A percentile compares a stretch with the other conserved stretches of the same genome.
Evolutionary conservation across 2,113 vertebrate species (phyloP).

Genomic region (Orycteropus afer): DNA sequence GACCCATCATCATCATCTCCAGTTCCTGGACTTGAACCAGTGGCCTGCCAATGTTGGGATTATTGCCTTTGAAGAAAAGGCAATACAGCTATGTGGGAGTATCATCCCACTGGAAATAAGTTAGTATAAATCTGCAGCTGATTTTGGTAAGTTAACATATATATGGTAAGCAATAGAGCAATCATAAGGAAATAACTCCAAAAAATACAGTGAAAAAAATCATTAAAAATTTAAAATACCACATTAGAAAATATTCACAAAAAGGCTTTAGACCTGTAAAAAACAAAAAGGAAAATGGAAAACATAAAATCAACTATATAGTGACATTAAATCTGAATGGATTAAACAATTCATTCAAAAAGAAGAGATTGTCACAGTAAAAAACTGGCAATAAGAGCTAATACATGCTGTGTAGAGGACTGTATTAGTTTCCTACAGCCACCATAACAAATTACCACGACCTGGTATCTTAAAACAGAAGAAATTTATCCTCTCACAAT

Average conservation of each 20-base stretch:
- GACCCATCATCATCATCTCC: too few relatives aligned
- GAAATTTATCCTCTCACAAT: too few relatives aligned
- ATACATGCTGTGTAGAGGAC: too few relatives aligned
- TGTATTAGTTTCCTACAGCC: too few relatives aligned
- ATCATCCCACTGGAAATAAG: background rate
- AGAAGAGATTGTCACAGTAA: too few relatives aligned
- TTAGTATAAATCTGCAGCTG: background rate
- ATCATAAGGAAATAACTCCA: conserved; percentile 2
- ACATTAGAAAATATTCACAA: background rate
- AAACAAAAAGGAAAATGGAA: background rate
- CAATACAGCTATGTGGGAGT: background rate
- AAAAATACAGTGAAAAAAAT: background rate
- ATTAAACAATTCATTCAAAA: too few relatives aligned
- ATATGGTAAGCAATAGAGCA: background rate
- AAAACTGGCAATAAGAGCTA: too few relatives aligned
- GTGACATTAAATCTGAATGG: too few relatives aligned
- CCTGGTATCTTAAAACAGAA: too few relatives aligned
- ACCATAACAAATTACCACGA: too few relatives aligned
- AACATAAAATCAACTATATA: background rate
- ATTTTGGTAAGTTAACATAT: background rate
- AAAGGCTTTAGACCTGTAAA: background rate
- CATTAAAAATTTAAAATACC: background rate
- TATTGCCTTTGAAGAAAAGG: background rate
- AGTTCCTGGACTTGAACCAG: too few relatives aligned
- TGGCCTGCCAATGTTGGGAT: too few relatives aligned